Evolutionary conservation across 53 echinoderm and acorn worm species (phyloP).

Genomic region (Actinopyga echinites): DNA sequence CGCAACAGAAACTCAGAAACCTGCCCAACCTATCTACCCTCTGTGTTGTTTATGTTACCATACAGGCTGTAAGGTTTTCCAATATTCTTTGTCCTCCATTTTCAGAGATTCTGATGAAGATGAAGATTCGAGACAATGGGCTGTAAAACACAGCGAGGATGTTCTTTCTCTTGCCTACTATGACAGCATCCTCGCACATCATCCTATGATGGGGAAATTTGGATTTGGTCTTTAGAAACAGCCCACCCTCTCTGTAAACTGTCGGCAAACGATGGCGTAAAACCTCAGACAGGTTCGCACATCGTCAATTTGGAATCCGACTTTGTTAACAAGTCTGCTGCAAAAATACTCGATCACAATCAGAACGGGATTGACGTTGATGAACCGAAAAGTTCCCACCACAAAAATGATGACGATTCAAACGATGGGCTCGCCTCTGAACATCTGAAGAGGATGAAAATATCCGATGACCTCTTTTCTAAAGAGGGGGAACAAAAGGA

Average conservation of each 20-base stretch:
- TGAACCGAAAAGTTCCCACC: neutral
- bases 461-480: neutral
- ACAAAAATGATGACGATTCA: neutral
- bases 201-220: conserved; percentile 93
- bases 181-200: conserved; percentile 89
- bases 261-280: conserved; percentile 79
- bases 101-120: conserved; percentile 92
- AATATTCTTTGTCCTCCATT: neutral
- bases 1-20: too few species aligned
- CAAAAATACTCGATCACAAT: neutral
- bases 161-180: conserved; percentile 79
- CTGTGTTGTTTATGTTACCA: too few species aligned
- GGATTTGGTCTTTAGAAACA: conserved; percentile 95
- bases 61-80: too few species aligned
- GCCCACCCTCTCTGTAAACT: conserved; percentile 81
- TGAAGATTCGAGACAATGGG: conserved; percentile 89
- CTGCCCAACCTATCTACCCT: too few species aligned
- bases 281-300: conserved; percentile 81
- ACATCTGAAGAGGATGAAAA: conserved; percentile 32
- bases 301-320: conserved; percentile 50
- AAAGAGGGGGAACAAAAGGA: neutral
- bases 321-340: conserved; percentile 1
- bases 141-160: conserved; percentile 87
- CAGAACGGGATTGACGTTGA: neutral
- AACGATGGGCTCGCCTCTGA: neutral